phyloP scores from a whole-genome alignment of 1,140 invertebrate species.

The Fopius arisanus region DNA sequence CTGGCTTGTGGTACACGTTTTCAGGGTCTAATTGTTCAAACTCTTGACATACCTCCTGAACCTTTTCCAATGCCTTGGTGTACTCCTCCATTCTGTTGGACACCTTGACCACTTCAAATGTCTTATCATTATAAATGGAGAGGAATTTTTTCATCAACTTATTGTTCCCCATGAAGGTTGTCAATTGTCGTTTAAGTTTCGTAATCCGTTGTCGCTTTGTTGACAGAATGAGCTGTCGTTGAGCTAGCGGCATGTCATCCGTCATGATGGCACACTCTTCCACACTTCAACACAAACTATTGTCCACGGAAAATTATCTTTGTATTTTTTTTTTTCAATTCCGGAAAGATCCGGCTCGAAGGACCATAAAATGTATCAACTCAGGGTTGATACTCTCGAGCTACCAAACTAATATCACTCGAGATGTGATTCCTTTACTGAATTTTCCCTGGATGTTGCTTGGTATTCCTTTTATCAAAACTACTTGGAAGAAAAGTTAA shows the following conservation, averaged over 20 bases:
- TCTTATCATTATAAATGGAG: neutral
- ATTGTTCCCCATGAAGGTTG: neutral
- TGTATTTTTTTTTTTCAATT: neutral
- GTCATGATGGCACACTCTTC: neutral
- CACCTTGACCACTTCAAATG: neutral
- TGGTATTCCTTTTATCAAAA: too few relatives aligned
- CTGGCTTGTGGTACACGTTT: neutral
- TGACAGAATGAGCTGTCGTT: neutral
- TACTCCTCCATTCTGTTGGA: neutral
- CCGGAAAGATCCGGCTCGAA: neutral
- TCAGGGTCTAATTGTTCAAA: neutral
- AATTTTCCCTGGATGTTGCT: too few relatives aligned
- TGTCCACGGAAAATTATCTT: neutral
- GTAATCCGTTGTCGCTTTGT: neutral
- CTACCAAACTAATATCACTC: neutral
- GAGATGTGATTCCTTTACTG: too few relatives aligned
- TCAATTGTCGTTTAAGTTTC: neutral
- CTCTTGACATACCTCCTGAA: neutral
- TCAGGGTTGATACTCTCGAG: neutral
- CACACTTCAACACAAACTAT: neutral
- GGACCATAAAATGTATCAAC: neutral
- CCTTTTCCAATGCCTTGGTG: neutral
- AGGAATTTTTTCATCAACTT: conserved; percentile 3
- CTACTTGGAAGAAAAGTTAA: too few relatives aligned
- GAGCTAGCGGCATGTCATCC: neutral